Conservation (phyloP, 2,797 vertebrate species). For the Enteromius treurensis region DNA sequence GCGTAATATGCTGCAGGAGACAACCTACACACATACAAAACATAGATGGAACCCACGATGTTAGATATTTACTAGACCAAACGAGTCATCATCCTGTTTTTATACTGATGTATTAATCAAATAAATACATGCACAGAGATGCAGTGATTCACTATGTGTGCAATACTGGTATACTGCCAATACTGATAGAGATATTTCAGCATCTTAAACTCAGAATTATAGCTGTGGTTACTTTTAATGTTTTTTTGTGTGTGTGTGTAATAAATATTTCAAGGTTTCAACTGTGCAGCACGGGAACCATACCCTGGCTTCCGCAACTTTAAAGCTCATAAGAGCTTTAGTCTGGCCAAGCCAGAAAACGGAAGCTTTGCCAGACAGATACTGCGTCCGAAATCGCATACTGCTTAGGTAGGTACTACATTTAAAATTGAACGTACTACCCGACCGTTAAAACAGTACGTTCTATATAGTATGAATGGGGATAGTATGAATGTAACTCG, state of each 20-base stretch:
- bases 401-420: no score
- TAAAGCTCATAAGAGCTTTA: no score
- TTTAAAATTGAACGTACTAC: no score
- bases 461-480: no score
- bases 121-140: background rate
- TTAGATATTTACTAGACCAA: background rate
- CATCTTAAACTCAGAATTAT: background rate
- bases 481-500: no score
- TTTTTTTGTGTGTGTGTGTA: background rate
- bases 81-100: background rate
- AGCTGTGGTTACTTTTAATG: background rate
- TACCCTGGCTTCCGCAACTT: no score
- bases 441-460: no score
- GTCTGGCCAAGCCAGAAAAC: no score
- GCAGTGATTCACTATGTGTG: background rate
- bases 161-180: background rate
- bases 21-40: constrained; percentile 76
- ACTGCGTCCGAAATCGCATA: no score
- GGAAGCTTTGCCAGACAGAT: no score
- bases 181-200: background rate
- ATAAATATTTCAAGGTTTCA: background rate
- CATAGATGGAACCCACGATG: constrained; percentile 1
- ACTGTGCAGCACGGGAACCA: no score
- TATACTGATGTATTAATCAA: background rate
- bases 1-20: constrained; percentile 97